Conservation (phyloP, 2,113 vertebrate genomes). For the Gopherus evgoodei region DNA sequence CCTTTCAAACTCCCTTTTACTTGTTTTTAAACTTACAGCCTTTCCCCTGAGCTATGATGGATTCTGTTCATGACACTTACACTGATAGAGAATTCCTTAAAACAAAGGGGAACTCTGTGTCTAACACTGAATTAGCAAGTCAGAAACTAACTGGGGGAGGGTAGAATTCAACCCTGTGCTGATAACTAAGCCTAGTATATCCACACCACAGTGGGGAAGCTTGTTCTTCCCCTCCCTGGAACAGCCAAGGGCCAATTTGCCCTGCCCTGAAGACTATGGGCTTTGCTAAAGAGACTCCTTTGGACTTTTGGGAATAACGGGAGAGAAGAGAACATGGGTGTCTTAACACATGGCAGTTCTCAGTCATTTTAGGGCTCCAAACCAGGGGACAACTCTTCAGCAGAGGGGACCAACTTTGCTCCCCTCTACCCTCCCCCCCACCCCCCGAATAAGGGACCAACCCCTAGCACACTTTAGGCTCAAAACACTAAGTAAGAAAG, state of each 20-base stretch:
- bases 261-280: neutral
- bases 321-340: neutral
- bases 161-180: neutral
- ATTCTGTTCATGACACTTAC: neutral
- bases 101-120: neutral
- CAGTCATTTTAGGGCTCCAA: neutral
- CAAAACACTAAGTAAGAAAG: neutral
- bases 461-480: neutral
- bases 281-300: neutral
- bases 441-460: neutral
- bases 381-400: accelerated
- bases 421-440: too few relatives aligned
- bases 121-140: neutral
- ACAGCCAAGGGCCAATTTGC: neutral
- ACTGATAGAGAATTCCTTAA: neutral
- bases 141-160: neutral
- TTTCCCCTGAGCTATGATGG: neutral
- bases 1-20: neutral
- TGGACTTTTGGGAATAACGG: neutral
- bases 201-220: neutral
- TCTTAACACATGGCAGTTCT: neutral
- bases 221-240: neutral
- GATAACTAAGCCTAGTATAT: neutral
- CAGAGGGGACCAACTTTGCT: neutral
- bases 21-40: accelerated